Base-by-base conservation (phyloP, 2,797 vertebrate genomes). In the Leontopithecus rosalia region DNA sequence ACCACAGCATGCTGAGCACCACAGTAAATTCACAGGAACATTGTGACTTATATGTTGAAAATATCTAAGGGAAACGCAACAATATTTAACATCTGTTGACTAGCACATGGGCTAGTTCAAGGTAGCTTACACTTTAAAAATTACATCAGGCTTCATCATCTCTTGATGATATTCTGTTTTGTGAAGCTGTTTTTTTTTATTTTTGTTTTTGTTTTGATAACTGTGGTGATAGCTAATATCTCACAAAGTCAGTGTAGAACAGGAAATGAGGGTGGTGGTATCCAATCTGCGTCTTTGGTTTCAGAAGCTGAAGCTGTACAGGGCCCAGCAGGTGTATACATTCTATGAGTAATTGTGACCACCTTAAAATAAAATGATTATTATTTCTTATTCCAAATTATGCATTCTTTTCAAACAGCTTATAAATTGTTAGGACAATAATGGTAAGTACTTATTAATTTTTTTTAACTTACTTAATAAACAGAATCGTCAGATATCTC, bases 391-490 rank as follows among this genome's bases (percentile, higher is more conserved):
- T 90, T 55, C 87, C 24, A 75, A 73, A 73, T 79, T 14, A 82
- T 73, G n/a, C 1, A 30, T 20, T 50, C 11, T 57, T 75, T 88
- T 64, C 15, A 72, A 80, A 41, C 9, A 83, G 30, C 20, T 93
- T 79, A 26, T 72, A 70, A 70, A 70, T 61, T 89, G 36, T 87
- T 64, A 50, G 28, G 33, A 26, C 24, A 64, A 64, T 17, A 33
- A 17, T 15, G 33, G 13, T 72, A 33, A 67, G 20, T 72, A 33
- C 13, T 84, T 88, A 39, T 4, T 50, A 67, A 70, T 15, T 89
- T 84, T 6, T 57, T 92, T 91, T 67, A 14, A 77, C 26, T 64
- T 48, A 20, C 58, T 87, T 86, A 46, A 48, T 81, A 67, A 92
- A 20, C 11, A 92, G 75, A 76, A 76, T 70, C 52, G 8, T 67